These are phyloP conservation scores for Cisticola juncidis DNA, from an alignment of 2,113 vertebrate genomes.

Conservation along the genomic window DNA sequence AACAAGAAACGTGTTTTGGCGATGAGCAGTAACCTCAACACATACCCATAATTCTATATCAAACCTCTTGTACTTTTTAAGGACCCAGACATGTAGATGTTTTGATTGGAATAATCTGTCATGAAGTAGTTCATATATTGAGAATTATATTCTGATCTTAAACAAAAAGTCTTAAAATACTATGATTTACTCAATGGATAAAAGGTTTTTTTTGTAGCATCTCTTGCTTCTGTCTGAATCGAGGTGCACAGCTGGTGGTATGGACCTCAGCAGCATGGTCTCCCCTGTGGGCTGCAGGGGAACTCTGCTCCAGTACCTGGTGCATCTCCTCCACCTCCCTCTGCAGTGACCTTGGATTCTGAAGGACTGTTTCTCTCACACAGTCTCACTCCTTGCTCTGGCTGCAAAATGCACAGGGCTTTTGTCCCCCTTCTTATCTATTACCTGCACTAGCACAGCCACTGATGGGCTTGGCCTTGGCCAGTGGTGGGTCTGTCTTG, in stretches of 20 bases:
- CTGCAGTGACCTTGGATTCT: not conserved
- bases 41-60: not conserved
- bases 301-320: not conserved
- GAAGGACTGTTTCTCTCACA: not conserved
- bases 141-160: not conserved
- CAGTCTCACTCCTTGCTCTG: not conserved
- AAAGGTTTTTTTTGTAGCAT: not conserved
- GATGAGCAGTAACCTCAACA: not conserved
- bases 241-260: not conserved
- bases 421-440: not conserved
- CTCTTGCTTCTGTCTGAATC: not conserved
- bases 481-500: not conserved
- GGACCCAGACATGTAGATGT: not conserved
- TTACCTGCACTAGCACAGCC: not conserved
- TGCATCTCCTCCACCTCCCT: not conserved
- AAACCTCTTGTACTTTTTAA: not conserved
- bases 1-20: not conserved
- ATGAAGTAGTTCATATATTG: not conserved
- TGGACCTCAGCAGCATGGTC: not conserved
- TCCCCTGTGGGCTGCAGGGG: not conserved
- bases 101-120: not conserved
- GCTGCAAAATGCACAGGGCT: not conserved
- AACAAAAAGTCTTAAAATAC: not conserved
- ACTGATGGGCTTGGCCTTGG: not conserved
- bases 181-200: not conserved